Evolutionary conservation across 1,140 invertebrate genomes (phyloP), one percentile per base, ranked within the genome.

Genomic region (Macrotrachela quadricornifera): DNA sequence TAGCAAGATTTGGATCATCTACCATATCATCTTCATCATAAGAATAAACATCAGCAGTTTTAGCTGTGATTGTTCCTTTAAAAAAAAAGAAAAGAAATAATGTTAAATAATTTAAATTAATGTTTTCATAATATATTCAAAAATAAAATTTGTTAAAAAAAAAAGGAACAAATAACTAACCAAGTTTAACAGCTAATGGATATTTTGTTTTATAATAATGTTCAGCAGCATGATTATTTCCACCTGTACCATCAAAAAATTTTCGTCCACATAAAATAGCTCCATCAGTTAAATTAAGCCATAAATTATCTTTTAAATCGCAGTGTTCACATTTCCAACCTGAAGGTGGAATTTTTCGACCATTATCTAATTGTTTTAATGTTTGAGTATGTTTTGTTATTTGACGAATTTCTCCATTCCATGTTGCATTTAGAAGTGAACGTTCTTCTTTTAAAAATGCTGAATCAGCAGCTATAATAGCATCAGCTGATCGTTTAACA

Each of bases 21-120:
- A 96, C 92, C 83, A 96, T 90, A 59, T 95, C 87, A 71, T 97
- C 88, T 71, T 97, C 91, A 50, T 80, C 80, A 68, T 99, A 99
- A 11, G 87, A 94, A 69, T 80, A 97, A 11, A 97, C 87, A 72
- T 97, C 75, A 30, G 50, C 56, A 37, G 57, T 56, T 18, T 59
- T 53, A n/a, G 62, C 61, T 10, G 57, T 64, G 0, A 57, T 57
- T 10, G 62, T 39, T 55, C 59, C 56, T 30, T 4, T 4, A 30
- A 30, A 4, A 30, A 30, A 30, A 30, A n/a, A n/a, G n/a, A n/a
- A n/a, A n/a, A n/a, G 8, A 30, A 30, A 30, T 30, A 4, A 30
- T 30, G 3, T 4, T 30, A 2, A 30, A 30, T 30, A 4, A 30
- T 30, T 30, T 30, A 30, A 30, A n/a, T n/a, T n/a, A n/a, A n/a